Percentiles rank a stretch among this genome's conserved stretches.
Conservation (phyloP, 1,140 invertebrate species). For the Brachionus asplanchnoidis region DNA sequence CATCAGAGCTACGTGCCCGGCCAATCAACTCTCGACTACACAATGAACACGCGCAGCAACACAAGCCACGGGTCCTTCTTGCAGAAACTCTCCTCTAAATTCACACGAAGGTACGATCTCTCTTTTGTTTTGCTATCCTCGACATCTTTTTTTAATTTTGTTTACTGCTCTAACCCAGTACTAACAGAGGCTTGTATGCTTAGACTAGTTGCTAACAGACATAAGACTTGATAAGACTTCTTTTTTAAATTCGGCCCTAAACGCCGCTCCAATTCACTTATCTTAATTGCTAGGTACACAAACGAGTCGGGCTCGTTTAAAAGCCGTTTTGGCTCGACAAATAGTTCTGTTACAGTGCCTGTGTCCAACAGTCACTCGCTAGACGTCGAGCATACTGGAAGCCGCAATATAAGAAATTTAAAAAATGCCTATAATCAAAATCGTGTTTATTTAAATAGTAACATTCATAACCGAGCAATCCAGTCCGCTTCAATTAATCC, state of each 20-base stretch:
- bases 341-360: conserved; percentile 27
- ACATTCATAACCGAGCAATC: conserved; percentile 13
- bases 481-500: conserved; percentile 28
- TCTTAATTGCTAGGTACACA: not conserved
- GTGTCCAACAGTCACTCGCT: not conserved
- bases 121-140: not conserved
- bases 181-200: not conserved
- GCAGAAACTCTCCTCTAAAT: conserved; percentile 37
- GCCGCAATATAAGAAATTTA: not conserved
- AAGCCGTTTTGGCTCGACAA: not conserved
- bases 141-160: not conserved
- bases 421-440: conserved; percentile 25
- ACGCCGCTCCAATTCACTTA: not conserved
- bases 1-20: not conserved
- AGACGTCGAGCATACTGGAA: not conserved
- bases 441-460: conserved; percentile 28
- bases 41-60: conserved; percentile 24
- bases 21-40: conserved; percentile 29
- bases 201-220: not conserved
- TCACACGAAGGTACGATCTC: conserved; percentile 27
- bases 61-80: conserved; percentile 9
- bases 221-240: not conserved
- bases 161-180: not conserved
- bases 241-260: not conserved
- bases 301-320: not conserved